Evolutionary conservation across 2,113 vertebrate species (phyloP).

Genomic region (Hippocampus abdominalis): DNA sequence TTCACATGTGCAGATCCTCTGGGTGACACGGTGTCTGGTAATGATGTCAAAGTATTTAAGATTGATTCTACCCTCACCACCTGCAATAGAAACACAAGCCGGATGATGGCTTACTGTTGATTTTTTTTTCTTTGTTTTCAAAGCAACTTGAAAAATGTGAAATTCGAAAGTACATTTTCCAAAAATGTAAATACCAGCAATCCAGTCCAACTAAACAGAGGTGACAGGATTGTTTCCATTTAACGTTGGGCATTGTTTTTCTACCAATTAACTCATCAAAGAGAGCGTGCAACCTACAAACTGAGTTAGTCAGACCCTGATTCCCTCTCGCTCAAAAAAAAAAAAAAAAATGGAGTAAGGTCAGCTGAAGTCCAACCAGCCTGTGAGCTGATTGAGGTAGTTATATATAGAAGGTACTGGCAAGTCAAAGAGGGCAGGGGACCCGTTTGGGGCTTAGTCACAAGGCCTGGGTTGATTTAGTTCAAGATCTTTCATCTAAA

Average conservation of each 20-base stretch:
- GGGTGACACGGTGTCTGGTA: not conserved
- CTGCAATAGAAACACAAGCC: not conserved
- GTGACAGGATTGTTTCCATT: not conserved
- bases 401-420: conserved; percentile 67
- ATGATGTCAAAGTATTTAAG: not conserved
- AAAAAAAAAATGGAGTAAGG: conserved; percentile 54
- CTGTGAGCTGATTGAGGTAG: conserved; percentile 49
- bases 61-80: not conserved
- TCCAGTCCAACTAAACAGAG: not conserved
- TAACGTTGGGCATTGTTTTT: not conserved
- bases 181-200: not conserved
- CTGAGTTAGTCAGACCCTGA: conserved; percentile 28
- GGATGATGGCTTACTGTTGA: not conserved
- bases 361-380: conserved; percentile 55
- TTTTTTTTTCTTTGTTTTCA: not conserved
- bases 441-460: conserved; percentile 44
- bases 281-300: conserved; percentile 29
- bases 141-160: not conserved
- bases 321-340: conserved; percentile 38
- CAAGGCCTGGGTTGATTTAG: conserved; percentile 51
- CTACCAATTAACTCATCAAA: conserved; percentile 21
- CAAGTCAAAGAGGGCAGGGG: conserved; percentile 36
- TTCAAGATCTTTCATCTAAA: conserved; percentile 59
- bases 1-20: not conserved
- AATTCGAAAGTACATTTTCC: not conserved